Base-by-base conservation (phyloP, 2,113 vertebrate species). In the Aphyosemion australe region DNA sequence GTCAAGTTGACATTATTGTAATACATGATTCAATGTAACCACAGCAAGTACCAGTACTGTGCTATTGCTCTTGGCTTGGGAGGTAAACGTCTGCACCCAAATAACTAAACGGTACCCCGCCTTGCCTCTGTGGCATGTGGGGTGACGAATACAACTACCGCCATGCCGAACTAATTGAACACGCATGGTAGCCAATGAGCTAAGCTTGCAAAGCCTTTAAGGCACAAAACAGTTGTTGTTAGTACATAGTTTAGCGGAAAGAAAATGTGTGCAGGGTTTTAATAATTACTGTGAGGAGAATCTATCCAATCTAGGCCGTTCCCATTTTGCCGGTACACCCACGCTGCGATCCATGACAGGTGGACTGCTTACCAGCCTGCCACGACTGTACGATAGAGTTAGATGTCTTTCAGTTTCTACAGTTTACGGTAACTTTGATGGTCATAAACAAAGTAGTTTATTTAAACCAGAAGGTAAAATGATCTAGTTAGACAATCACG, bases 61-160 rank as follows among this genome's bases (percentile, higher is more conserved):
- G 1, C 26, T 21, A 1, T 1, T 2, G 1, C 0, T 32, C 6
- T 42, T 62, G 15, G 1, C 46, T 49, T 32, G 34, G 18, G 1
- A 49, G 46, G 11, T 32, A 32, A 32, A 32, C 59, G 32, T 26
- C 9, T 37, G 49, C 16, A 20, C 31, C 0, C 18, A 59, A 32
- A 32, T 5, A 56, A 45, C 0, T 12, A 21, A 39, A 52, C 13
- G 8, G 53, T 58, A 34, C 51, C 66, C 61, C 59, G 60, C 72
- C 61, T 76, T 69, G 84, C 72, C 66, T 47, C 43, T 47, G 52
- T 78, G 69, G 72, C 77, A 75, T 83, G 76, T 56, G 76, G 20
- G 69, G 46, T 69, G 65, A 80, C 59, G 72, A 83, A 56, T 63
- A 65, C 67, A 57, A 66, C 63, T 64, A n/a, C n/a, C n/a, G n/a